Evolutionary conservation across 2,113 vertebrate genomes (phyloP).

Genomic region (Gracilinanus agilis): DNA sequence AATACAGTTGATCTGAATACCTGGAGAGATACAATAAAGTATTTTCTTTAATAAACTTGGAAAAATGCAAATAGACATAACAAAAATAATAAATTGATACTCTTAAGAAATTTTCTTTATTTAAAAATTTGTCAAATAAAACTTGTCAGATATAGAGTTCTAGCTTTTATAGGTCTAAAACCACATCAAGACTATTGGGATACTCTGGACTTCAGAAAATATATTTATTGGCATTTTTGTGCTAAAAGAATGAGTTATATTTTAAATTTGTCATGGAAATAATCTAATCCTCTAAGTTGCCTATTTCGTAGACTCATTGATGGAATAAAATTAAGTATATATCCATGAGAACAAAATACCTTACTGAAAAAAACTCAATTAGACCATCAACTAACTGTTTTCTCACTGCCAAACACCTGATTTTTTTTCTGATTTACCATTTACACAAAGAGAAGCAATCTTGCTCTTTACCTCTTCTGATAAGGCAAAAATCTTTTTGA

Average conservation of each 20-base stretch:
- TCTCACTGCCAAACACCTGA: too few relatives aligned
- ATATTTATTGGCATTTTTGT: background rate
- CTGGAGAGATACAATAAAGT: background rate
- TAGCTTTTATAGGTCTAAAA: background rate
- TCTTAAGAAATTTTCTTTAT: background rate
- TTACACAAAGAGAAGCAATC: background rate
- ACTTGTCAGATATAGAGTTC: background rate
- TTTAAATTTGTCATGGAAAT: conserved; percentile 7
- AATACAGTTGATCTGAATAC: conserved; percentile 29
- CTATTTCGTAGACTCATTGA: conserved; percentile 68
- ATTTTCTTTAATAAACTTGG: background rate
- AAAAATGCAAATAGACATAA: background rate
- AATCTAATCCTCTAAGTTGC: conserved; percentile 50
- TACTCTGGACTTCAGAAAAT: background rate
- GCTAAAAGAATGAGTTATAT: background rate
- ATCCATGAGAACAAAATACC: background rate
- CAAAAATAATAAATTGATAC: background rate
- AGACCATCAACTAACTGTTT: too few relatives aligned
- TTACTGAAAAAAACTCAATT: too few relatives aligned
- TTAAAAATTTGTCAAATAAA: background rate
- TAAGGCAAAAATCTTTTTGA: background rate
- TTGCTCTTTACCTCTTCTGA: background rate
- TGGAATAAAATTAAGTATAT: conserved; percentile 57
- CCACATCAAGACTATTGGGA: background rate
- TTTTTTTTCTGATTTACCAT: background rate